Evolutionary conservation across 2,797 vertebrate species (phyloP).

Genomic region (Micrastur ruficollis): DNA sequence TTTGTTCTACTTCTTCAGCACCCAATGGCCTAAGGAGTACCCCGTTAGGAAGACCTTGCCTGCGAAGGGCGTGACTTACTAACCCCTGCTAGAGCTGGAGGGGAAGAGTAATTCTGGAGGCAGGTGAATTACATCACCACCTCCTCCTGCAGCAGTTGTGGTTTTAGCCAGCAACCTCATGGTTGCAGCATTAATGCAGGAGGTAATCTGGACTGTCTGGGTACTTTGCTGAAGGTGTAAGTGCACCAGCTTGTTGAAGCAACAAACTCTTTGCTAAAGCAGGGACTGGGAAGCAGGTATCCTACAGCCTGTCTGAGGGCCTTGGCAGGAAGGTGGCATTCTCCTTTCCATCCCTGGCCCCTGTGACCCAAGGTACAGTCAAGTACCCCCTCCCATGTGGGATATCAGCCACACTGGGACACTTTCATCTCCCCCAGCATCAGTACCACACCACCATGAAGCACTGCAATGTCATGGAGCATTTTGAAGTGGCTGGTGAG

Average conservation of each 20-base stretch:
- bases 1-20: background rate
- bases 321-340: background rate
- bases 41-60: background rate
- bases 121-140: background rate
- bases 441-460: background rate
- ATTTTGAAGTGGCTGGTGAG: background rate
- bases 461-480: background rate
- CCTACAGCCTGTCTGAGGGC: background rate
- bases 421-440: background rate
- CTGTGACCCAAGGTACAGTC: background rate
- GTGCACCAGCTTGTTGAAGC: background rate
- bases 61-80: background rate
- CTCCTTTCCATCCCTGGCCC: background rate
- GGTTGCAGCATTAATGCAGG: background rate
- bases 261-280: background rate
- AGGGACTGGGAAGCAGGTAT: background rate
- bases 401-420: background rate
- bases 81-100: background rate
- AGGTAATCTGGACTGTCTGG: accelerated
- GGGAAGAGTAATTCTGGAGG: background rate
- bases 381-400: background rate
- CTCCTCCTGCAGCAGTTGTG: background rate
- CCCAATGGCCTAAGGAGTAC: background rate
- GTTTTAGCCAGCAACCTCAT: background rate
- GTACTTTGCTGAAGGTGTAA: background rate